These are phyloP conservation scores for Dallia pectoralis DNA, from an alignment of 2,797 vertebrate genomes.

Conservation along the genomic window DNA sequence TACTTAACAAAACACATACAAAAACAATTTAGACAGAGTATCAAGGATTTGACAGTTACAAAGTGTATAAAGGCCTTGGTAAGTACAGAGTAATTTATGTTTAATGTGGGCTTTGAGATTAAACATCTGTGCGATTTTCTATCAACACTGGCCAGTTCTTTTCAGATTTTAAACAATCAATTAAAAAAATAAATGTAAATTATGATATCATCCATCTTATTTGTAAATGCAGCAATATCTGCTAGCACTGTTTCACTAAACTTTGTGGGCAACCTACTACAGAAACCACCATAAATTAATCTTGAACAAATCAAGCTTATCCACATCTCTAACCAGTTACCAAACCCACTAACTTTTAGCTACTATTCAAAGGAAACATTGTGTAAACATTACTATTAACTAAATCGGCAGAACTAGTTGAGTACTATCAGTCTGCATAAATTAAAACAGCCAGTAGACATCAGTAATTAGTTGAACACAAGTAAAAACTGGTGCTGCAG, in stretches of 20 bases:
- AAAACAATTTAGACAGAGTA: background rate
- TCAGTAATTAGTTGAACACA: background rate
- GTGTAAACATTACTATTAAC: background rate
- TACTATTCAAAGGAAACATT: conserved; percentile 27
- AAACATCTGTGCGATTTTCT: conserved; percentile 35
- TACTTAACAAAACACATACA: background rate
- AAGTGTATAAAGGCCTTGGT: background rate
- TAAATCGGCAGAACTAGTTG: background rate
- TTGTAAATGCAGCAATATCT: conserved; percentile 4
- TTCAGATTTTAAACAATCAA: conserved; percentile 14
- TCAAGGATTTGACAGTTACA: conserved; percentile 20
- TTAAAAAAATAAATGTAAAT: conserved; percentile 19
- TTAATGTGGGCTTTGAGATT: conserved; percentile 7
- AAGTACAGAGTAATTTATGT: conserved; percentile 20
- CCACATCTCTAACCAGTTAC: background rate
- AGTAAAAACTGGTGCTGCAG: background rate
- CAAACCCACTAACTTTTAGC: conserved; percentile 4
- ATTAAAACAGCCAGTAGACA: background rate
- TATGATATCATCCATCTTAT: conserved; percentile 20
- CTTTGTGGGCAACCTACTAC: conserved; percentile 9
- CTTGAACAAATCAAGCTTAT: background rate
- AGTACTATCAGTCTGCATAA: background rate
- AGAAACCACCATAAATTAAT: background rate
- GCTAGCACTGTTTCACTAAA: background rate
- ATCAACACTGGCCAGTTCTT: conserved; percentile 29